These are phyloP conservation scores for Camelus bactrianus DNA, from an alignment of 2,113 vertebrate species.

Conservation along the genomic window DNA sequence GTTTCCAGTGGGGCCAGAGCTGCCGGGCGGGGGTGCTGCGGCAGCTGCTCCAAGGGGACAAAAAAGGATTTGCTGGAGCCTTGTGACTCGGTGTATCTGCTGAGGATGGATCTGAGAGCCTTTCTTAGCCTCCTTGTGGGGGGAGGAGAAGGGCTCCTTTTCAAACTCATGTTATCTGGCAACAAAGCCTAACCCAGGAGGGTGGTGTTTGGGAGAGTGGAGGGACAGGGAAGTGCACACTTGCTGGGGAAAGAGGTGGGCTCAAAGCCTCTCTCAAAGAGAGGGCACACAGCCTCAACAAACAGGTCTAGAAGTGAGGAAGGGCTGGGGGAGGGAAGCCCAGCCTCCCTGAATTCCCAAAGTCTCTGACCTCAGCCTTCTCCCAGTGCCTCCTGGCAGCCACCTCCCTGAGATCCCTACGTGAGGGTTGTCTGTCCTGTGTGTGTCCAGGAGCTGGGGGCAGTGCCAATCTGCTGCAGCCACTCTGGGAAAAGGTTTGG, in stretches of 20 bases:
- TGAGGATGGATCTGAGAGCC: slow-evolving; percentile 85
- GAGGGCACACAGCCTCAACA: slow-evolving; percentile 85
- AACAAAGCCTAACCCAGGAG: slow-evolving; percentile 88
- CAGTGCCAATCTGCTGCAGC: no score
- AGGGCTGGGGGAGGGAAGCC: neutral
- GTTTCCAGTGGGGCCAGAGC: slow-evolving; percentile 89
- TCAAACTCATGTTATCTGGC: slow-evolving; percentile 89
- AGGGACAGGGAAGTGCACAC: slow-evolving; percentile 67
- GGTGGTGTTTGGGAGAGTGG: slow-evolving; percentile 83
- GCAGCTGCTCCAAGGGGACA: slow-evolving; percentile 93
- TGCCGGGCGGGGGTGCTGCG: slow-evolving; percentile 84
- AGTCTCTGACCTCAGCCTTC: slow-evolving; percentile 21
- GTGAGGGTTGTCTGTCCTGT: neutral
- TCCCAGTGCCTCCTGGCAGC: slow-evolving; percentile 62
- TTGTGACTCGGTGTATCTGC: slow-evolving; percentile 88
- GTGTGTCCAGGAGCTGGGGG: no score
- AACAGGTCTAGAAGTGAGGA: slow-evolving; percentile 83
- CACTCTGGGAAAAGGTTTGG: neutral
- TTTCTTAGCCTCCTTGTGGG: slow-evolving; percentile 84
- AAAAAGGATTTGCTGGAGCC: slow-evolving; percentile 91
- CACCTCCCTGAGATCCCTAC: slow-evolving; percentile 1
- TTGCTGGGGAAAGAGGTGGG: slow-evolving; percentile 84
- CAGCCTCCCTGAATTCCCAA: slow-evolving; percentile 58
- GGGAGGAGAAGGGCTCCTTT: slow-evolving; percentile 80
- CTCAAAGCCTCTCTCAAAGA: slow-evolving; percentile 81